Evolutionary conservation across 2,888 invertebrate genomes (phyloP).

Genomic region (Chaitophorus viminalis): DNA sequence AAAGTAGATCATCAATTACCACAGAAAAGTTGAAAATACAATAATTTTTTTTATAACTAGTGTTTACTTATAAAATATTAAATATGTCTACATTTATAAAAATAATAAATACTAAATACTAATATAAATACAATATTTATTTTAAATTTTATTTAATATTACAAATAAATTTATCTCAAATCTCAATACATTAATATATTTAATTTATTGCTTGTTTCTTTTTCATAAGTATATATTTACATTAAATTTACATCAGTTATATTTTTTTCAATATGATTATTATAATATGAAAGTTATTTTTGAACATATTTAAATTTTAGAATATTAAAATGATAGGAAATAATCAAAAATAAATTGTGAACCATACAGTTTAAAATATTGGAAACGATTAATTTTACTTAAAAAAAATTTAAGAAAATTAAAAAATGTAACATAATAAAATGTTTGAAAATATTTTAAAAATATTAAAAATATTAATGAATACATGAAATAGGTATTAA

Average conservation of each 20-base stretch:
- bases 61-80: constrained; percentile 20
- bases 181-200: neutral
- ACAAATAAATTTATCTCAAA: neutral
- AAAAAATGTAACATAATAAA: neutral
- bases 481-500: constrained; percentile 5
- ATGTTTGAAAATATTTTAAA: neutral
- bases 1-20: too few species aligned
- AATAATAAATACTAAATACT: too few species aligned
- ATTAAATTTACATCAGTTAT: neutral
- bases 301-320: neutral
- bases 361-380: neutral
- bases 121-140: neutral
- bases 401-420: constrained; percentile 12
- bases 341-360: constrained; percentile 40
- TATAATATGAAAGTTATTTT: neutral
- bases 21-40: too few species aligned
- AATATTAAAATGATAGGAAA: constrained; percentile 10
- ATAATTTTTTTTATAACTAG: too few species aligned
- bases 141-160: neutral
- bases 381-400: constrained; percentile 20
- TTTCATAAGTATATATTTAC: neutral
- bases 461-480: neutral
- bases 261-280: neutral
- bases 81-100: constrained; percentile 7
- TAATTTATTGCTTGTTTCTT: neutral